These are phyloP conservation scores for Ochropleura leucogaster DNA, from an alignment of 2,888 invertebrate species.

Conservation along the genomic window DNA sequence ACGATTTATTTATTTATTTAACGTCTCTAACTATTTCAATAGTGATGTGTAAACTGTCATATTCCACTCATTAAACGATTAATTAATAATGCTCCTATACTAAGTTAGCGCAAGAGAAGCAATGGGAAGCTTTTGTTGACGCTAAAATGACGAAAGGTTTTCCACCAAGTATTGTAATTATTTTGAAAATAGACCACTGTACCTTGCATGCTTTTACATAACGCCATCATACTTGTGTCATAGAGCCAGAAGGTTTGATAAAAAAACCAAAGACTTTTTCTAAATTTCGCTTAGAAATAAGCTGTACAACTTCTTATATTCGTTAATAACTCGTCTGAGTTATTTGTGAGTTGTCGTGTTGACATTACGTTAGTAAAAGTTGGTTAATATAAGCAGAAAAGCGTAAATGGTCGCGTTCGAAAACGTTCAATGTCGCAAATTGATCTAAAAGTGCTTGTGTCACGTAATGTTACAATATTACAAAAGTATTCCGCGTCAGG, in stretches of 20 bases:
- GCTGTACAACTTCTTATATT: too few relatives aligned
- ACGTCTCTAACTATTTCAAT: neutral
- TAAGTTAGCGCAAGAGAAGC: neutral
- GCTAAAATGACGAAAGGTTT: neutral
- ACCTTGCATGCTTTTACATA: neutral
- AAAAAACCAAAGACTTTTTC: neutral
- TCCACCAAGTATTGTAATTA: neutral
- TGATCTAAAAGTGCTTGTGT: neutral
- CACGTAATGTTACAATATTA: neutral
- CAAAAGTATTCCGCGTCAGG: neutral
- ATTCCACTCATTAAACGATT: neutral
- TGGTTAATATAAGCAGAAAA: too few relatives aligned
- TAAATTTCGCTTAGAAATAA: too few relatives aligned
- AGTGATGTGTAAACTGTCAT: neutral
- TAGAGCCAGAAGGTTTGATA: neutral
- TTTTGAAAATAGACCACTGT: neutral
- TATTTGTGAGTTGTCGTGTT: too few relatives aligned
- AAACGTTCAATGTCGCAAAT: neutral
- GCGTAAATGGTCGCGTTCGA: too few relatives aligned
- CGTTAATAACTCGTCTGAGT: too few relatives aligned
- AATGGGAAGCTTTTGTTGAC: neutral
- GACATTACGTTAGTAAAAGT: too few relatives aligned
- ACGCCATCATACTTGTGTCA: too few relatives aligned
- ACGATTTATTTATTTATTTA: neutral
- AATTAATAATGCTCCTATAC: neutral